Evolutionary conservation across 2,888 invertebrate genomes (phyloP).

Genomic region (Tineola bisselliella): DNA sequence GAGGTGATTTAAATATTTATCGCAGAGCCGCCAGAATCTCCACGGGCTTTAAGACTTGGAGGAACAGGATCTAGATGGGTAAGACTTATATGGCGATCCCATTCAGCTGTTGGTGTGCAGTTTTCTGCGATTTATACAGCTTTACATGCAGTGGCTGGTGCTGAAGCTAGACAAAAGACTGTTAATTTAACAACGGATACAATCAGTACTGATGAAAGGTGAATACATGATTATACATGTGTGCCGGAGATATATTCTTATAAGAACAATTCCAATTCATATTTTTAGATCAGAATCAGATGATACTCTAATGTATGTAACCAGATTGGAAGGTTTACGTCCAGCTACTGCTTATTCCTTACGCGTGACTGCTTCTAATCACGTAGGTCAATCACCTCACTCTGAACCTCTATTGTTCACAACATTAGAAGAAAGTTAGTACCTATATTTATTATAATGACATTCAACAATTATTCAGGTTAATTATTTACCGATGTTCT

Average conservation of each 20-base stretch:
- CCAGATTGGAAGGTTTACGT: constrained; percentile 60
- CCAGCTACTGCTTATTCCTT: constrained; percentile 77
- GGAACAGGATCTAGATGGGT: constrained; percentile 70
- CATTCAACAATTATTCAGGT: background rate
- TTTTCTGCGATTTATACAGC: constrained; percentile 33
- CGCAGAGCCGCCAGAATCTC: constrained; percentile 74
- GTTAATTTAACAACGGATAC: constrained; percentile 34
- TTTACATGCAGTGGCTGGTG: constrained; percentile 28
- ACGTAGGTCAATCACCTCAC: constrained; percentile 76
- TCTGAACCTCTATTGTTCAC: constrained; percentile 73
- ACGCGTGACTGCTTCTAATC: constrained; percentile 74
- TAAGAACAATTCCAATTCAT: background rate
- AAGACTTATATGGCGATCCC: constrained; percentile 63
- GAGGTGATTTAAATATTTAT: constrained; percentile 6
- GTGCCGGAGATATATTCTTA: no score
- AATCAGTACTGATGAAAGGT: constrained; percentile 22
- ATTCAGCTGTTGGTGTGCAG: constrained; percentile 15
- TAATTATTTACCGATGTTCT: background rate
- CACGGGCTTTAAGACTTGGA: constrained; percentile 64
- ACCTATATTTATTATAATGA: background rate
- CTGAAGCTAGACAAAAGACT: constrained; percentile 22
- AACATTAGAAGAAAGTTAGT: constrained; percentile 77
- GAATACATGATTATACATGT: background rate
- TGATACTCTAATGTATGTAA: constrained; percentile 23
- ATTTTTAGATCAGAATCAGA: constrained; percentile 25